These are phyloP conservation scores for Melinaea menophilus DNA, from an alignment of 2,888 invertebrate species.

Conservation along the genomic window DNA sequence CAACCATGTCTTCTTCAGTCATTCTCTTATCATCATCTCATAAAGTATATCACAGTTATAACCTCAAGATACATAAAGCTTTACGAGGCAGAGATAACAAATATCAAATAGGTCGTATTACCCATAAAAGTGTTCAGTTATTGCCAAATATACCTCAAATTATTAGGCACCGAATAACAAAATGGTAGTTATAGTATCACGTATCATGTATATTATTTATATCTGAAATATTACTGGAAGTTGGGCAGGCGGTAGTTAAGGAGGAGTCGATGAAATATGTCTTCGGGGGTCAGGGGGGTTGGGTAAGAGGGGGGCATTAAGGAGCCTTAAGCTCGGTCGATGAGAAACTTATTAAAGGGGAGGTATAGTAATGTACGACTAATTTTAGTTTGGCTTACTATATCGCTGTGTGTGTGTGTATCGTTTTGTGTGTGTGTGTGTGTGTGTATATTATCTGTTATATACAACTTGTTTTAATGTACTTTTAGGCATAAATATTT, in stretches of 20 bases:
- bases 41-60: no score
- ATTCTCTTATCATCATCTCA: no score
- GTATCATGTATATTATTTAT: slow-evolving; percentile 67
- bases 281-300: slow-evolving; percentile 53
- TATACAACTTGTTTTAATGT: not conserved
- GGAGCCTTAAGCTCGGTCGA: slow-evolving; percentile 70
- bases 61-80: not conserved
- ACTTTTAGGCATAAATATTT: no score
- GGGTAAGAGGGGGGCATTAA: slow-evolving; percentile 49
- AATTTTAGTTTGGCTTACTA: slow-evolving; percentile 33
- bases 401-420: slow-evolving; percentile 5
- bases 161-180: slow-evolving; percentile 23
- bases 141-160: slow-evolving; percentile 28
- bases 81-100: not conserved
- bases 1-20: no score
- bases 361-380: slow-evolving; percentile 37
- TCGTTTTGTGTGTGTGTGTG: not conserved
- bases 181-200: slow-evolving; percentile 41
- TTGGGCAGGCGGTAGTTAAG: slow-evolving; percentile 63
- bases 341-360: slow-evolving; percentile 62
- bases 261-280: slow-evolving; percentile 76
- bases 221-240: slow-evolving; percentile 69
- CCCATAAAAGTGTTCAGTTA: slow-evolving; percentile 23
- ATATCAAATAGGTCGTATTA: not conserved
- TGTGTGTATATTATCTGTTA: not conserved